Conservation (phyloP, 2,113 vertebrate genomes). For the Indicator maculatus region DNA sequence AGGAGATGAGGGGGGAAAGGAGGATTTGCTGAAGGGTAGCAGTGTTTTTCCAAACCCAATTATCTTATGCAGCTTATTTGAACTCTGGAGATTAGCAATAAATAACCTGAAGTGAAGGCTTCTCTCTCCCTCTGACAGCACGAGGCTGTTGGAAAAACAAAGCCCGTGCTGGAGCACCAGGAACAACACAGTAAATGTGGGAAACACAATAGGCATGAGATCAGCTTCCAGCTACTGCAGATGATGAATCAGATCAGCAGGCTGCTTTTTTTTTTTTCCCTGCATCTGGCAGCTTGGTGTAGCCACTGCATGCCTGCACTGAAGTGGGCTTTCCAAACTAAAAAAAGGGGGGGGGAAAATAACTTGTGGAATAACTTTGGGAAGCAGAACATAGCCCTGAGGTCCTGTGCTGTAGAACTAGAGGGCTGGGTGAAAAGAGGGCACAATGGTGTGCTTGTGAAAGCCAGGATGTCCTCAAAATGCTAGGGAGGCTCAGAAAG, state of each 20-base stretch:
- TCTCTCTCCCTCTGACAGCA: neutral
- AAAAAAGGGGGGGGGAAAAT: too few species aligned
- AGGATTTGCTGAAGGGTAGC: neutral
- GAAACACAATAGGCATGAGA: slow-evolving; percentile 21
- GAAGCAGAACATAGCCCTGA: neutral
- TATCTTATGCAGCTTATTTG: neutral
- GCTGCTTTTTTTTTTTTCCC: neutral
- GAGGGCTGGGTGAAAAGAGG: neutral
- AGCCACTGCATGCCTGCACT: neutral
- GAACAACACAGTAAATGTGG: neutral
- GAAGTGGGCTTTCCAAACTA: neutral
- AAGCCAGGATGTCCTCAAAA: neutral
- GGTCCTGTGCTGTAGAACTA: accelerated
- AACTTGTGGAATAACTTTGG: neutral
- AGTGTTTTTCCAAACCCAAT: neutral
- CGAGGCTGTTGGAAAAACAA: neutral
- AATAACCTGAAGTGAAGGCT: neutral
- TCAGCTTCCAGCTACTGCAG: neutral
- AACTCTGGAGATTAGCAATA: neutral
- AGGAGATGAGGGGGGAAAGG: neutral
- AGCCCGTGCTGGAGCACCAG: neutral
- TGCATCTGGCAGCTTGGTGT: neutral
- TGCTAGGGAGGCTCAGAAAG: neutral
- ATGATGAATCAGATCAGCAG: neutral
- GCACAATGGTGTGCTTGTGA: accelerated